A percentile compares a stretch with the other conserved stretches of the same genome.
Conservation (phyloP, 1,140 invertebrate genomes). For the Andricus grossulariae region DNA sequence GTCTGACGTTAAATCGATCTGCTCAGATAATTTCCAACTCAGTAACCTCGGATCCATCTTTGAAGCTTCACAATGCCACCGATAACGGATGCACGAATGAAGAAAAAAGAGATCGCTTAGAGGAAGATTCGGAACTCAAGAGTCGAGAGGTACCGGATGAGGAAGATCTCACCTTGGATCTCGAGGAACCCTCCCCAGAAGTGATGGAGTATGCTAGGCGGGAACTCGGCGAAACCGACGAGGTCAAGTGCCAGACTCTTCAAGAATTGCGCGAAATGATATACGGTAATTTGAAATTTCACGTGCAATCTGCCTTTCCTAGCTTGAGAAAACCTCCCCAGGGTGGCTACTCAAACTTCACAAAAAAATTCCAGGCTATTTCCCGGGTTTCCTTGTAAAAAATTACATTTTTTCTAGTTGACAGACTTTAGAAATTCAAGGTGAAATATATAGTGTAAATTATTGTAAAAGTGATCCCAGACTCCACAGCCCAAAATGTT, state of each 20-base stretch:
- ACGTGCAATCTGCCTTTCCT: conserved; percentile 20
- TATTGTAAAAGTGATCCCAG: too few relatives aligned
- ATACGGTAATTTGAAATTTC: conserved; percentile 78
- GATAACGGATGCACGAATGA: neutral
- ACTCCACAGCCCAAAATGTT: too few relatives aligned
- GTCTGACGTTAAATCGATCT: conserved; percentile 15
- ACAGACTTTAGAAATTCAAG: too few relatives aligned
- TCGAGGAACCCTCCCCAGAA: conserved; percentile 69
- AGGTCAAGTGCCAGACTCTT: conserved; percentile 78
- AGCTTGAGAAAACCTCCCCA: too few relatives aligned
- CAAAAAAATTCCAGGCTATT: too few relatives aligned
- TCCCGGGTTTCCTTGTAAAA: too few relatives aligned
- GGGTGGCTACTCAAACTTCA: too few relatives aligned
- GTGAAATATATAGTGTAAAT: too few relatives aligned
- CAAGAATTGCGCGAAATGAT: conserved; percentile 85
- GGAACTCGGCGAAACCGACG: conserved; percentile 76
- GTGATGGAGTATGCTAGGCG: conserved; percentile 73
- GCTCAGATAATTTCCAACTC: neutral
- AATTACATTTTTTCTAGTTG: too few relatives aligned
- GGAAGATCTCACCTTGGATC: conserved; percentile 70
- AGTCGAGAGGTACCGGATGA: conserved; percentile 55
- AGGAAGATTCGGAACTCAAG: conserved; percentile 56
- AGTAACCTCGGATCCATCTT: neutral
- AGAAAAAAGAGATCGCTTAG: neutral
- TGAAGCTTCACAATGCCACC: neutral